Evolutionary conservation across 2,113 vertebrate genomes (phyloP).

Genomic region (Talpa occidentalis): DNA sequence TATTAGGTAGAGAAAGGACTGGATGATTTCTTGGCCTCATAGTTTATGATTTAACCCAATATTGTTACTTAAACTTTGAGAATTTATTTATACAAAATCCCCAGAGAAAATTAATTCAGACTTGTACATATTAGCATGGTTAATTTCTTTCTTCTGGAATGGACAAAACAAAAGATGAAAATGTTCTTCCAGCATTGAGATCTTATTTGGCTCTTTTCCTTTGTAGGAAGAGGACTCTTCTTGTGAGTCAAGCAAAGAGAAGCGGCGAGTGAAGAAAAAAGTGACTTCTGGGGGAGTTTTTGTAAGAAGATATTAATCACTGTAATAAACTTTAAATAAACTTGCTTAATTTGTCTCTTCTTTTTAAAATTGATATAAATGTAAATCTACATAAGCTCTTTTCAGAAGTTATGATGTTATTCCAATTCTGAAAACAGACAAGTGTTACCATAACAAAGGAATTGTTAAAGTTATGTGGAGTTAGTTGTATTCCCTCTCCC

Average conservation of each 20-base stretch:
- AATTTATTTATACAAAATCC: neutral
- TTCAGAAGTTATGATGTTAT: neutral
- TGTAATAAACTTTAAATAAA: slow-evolving; percentile 42
- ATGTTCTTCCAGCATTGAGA: neutral
- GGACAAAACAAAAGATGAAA: slow-evolving; percentile 6
- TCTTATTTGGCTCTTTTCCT: slow-evolving; percentile 11
- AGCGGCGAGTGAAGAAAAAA: slow-evolving; percentile 81
- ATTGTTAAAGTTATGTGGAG: slow-evolving; percentile 6
- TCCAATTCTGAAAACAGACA: slow-evolving; percentile 43
- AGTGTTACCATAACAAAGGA: neutral
- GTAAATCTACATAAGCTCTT: slow-evolving; percentile 9
- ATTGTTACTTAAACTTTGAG: neutral
- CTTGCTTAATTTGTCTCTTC: slow-evolving; percentile 1
- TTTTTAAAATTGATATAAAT: slow-evolving; percentile 38
- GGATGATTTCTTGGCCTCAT: neutral
- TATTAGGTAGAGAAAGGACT: neutral
- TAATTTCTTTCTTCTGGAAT: slow-evolving; percentile 19
- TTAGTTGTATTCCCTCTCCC: neutral
- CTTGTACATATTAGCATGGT: slow-evolving; percentile 21
- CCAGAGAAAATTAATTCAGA: slow-evolving; percentile 32
- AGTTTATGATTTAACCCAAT: neutral
- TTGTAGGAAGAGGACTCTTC: slow-evolving; percentile 77
- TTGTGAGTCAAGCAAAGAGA: slow-evolving; percentile 76
- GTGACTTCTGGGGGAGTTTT: slow-evolving; percentile 78
- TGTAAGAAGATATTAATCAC: slow-evolving; percentile 77